Percentiles rank a stretch among this genome's conserved stretches.
These are phyloP conservation scores for Gavia stellata DNA, from an alignment of 2,113 vertebrate species.

Conservation along the genomic window DNA sequence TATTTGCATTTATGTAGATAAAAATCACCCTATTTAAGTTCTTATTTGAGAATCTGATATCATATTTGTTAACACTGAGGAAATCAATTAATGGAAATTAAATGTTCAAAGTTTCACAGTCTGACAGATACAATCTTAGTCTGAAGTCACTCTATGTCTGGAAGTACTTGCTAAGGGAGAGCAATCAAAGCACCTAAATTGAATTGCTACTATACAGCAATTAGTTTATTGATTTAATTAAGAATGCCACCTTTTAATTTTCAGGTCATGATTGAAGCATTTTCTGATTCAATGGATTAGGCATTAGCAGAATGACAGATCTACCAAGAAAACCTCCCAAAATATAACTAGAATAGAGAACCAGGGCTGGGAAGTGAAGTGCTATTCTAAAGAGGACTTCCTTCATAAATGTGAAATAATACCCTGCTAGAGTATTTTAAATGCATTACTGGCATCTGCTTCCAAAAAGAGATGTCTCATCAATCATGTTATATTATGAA, in stretches of 20 bases:
- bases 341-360: constrained; percentile 36
- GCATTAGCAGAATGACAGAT: constrained; percentile 71
- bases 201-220: constrained; percentile 92
- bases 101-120: constrained; percentile 85
- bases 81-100: constrained; percentile 98
- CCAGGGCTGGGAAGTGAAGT: background rate
- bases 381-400: constrained; percentile 26
- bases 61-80: constrained; percentile 88
- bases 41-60: constrained; percentile 84
- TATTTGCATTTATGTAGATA: constrained; percentile 78
- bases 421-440: constrained; percentile 38
- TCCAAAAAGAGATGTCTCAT: constrained; percentile 57
- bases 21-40: constrained; percentile 70
- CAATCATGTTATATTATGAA: constrained; percentile 53
- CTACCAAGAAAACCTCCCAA: constrained; percentile 51
- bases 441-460: constrained; percentile 44
- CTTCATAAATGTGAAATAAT: constrained; percentile 49
- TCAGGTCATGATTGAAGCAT: constrained; percentile 84
- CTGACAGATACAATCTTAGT: constrained; percentile 87
- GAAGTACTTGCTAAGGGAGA: constrained; percentile 82
- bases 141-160: constrained; percentile 81
- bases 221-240: constrained; percentile 99
- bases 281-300: constrained; percentile 78
- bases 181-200: constrained; percentile 89
- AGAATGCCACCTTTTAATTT: constrained; percentile 92